A percentile compares a stretch with the other conserved stretches of the same genome.
phyloP scores from a whole-genome alignment of 2,888 invertebrate species.

The Trichopria drosophilae region DNA sequence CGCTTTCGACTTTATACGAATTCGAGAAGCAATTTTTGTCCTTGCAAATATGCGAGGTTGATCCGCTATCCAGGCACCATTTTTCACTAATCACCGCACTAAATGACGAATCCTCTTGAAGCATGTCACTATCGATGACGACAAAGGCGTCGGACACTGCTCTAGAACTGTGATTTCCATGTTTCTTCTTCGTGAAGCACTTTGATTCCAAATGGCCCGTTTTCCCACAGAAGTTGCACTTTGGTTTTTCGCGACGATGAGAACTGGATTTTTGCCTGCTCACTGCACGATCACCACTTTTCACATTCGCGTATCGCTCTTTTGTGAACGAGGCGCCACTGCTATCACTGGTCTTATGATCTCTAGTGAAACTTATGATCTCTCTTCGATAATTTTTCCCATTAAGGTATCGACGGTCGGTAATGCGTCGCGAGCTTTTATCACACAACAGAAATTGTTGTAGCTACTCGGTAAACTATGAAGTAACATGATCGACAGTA shows the following conservation, averaged over 20 bases:
- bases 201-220: neutral
- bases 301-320: neutral
- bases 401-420: conserved; percentile 8
- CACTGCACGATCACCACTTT: too few species aligned
- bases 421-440: too few species aligned
- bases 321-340: neutral
- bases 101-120: too few species aligned
- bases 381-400: conserved; percentile 6
- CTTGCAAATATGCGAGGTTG: conserved; percentile 3
- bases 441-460: too few species aligned
- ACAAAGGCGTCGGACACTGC: too few species aligned
- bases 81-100: neutral
- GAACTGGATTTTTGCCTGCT: neutral
- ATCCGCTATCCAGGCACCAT: conserved; percentile 11
- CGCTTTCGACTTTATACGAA: neutral
- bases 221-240: neutral
- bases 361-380: conserved; percentile 8
- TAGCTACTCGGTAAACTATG: conserved; percentile 11
- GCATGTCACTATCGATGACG: neutral
- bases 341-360: neutral
- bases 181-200: too few species aligned
- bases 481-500: conserved; percentile 1
- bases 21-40: neutral
- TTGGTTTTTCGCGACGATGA: neutral
- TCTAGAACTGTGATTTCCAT: too few species aligned